Evolutionary conservation across 2,888 invertebrate species (phyloP).

Genomic region (Marronus borbonicus): DNA sequence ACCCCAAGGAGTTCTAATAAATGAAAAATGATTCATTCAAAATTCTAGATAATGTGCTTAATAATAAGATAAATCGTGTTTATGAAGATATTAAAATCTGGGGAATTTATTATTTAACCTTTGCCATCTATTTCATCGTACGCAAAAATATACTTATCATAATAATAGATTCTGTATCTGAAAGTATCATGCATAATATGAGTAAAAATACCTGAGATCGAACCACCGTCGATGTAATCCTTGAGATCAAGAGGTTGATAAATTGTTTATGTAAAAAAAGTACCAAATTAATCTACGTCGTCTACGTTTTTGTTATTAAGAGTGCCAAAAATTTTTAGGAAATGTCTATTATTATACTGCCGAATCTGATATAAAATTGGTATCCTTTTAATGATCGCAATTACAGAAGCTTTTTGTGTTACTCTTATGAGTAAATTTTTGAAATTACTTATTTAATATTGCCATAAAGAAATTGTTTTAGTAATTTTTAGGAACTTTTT

Average conservation of each 20-base stretch:
- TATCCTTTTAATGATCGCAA: no score
- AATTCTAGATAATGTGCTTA: not conserved
- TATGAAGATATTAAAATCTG: not conserved
- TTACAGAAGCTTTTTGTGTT: no score
- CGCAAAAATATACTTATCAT: not conserved
- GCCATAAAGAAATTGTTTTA: no score
- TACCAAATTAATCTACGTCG: no score
- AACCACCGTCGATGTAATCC: not conserved
- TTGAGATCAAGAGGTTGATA: not conserved
- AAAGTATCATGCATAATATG: not conserved
- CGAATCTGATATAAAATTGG: no score
- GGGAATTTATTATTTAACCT: conserved; percentile 15
- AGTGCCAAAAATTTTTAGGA: no score
- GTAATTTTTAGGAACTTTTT: no score
- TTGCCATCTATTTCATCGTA: conserved; percentile 14
- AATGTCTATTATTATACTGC: no score
- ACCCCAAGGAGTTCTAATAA: not conserved
- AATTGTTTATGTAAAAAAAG: not conserved
- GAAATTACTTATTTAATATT: no score
- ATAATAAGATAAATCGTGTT: not conserved
- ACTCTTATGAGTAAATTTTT: no score
- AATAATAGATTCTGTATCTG: not conserved
- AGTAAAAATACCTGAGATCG: not conserved
- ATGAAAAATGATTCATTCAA: not conserved
- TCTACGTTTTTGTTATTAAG: no score